Base-by-base conservation (phyloP, 2,888 invertebrate species). In the Pachymerium ferrugineum region DNA sequence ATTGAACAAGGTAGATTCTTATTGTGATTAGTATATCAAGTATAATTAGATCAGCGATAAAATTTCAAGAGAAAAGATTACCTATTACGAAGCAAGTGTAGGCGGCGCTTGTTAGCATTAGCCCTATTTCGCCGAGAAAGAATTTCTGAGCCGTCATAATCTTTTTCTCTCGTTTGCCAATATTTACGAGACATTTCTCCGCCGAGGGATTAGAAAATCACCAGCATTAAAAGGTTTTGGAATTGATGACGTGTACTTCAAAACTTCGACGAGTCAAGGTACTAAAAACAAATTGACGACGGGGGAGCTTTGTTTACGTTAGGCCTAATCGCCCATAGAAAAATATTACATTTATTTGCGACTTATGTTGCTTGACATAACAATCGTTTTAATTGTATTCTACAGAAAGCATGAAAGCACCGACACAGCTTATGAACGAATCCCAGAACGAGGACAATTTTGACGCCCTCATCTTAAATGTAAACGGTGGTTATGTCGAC, bases 321-420 rank as follows among this genome's bases (percentile, higher is more conserved):
- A 62, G 62, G 62, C 62, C 62, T 62, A 62, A 62, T 16, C 22
- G n/a, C 8, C 16, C 19, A 22, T 47, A 22, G 6, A 47, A 19
- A 47, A 47, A 47, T 8, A 19, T 22, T 6, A 47, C 19, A 22
- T 19, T n/a, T n/a, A n/a, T n/a, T n/a, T n/a, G n/a, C n/a, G n/a
- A 1, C 1, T 47, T 16, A 47, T 1, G 8, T 1, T 22, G 4
- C 4, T n/a, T n/a, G 12, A 3, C 10, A 5, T 62, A n/a, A 62
- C 25, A 1, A 14, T n/a, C 12, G 10, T 25, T 62, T 62, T 62
- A 28, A 2, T 14, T 62, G 1, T 62, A 30, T 69, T 31, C 1
- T 31, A 30, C 19, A 69, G 33, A 69, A 33, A 71, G 38, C 77
- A 68, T 73, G 62, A 74, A 74, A 69, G 72, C 72, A 54, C 72